Conservation (phyloP, 2,888 invertebrate species). For the Himalopsyche japonica region DNA sequence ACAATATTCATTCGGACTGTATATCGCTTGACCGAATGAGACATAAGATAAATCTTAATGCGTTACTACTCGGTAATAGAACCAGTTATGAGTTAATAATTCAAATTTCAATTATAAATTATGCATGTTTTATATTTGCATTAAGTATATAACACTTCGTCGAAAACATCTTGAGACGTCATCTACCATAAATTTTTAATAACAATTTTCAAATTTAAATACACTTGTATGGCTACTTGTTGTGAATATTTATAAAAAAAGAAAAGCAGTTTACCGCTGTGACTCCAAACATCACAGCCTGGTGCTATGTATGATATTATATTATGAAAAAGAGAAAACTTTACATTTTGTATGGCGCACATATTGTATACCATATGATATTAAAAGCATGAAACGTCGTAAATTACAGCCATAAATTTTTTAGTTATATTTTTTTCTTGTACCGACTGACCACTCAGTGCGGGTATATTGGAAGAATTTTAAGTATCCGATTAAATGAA, state of each 20-base stretch:
- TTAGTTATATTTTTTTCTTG: constrained; percentile 13
- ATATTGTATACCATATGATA: constrained; percentile 23
- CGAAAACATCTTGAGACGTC: not conserved
- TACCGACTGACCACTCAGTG: not conserved
- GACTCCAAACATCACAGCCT: not conserved
- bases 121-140: too few species aligned
- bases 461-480: constrained; percentile 7
- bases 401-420: constrained; percentile 26
- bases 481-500: constrained; percentile 4
- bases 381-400: constrained; percentile 11
- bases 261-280: constrained; percentile 13
- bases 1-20: too few species aligned
- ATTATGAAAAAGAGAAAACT: constrained; percentile 8
- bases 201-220: constrained; percentile 21
- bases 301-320: not conserved
- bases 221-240: constrained; percentile 15
- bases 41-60: too few species aligned
- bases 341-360: not conserved
- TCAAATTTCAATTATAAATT: too few species aligned
- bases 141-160: not conserved
- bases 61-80: too few species aligned
- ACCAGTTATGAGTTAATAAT: too few species aligned
- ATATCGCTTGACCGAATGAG: too few species aligned
- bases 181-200: not conserved
- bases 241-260: constrained; percentile 12